phyloP scores from a whole-genome alignment of 2,113 vertebrate genomes.

The Spermophilus dauricus region DNA sequence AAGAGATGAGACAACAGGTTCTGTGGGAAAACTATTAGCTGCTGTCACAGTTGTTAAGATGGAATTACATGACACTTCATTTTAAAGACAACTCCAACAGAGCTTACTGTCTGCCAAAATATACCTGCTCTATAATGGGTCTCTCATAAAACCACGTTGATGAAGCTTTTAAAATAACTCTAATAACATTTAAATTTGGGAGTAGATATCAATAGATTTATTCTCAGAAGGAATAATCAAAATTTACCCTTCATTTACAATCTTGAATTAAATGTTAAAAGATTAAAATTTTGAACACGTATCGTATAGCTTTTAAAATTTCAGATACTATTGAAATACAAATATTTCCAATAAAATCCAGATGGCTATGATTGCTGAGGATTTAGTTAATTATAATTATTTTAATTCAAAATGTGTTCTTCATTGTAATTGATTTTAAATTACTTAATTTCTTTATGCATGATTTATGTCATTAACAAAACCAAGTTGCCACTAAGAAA shows the following conservation, averaged over 20 bases:
- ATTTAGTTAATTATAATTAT: constrained; percentile 64
- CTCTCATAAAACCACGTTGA: constrained; percentile 31
- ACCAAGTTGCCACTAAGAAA: constrained; percentile 36
- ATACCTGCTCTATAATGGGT: background rate
- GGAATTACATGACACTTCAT: background rate
- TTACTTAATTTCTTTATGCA: constrained; percentile 69
- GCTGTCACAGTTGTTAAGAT: background rate
- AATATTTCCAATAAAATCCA: constrained; percentile 61
- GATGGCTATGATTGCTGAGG: constrained; percentile 59
- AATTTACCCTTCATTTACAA: background rate
- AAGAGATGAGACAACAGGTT: background rate
- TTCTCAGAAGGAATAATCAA: background rate
- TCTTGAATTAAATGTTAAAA: constrained; percentile 49
- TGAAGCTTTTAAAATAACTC: constrained; percentile 12
- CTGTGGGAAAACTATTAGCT: background rate
- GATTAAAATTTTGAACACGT: background rate
- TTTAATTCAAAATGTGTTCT: constrained; percentile 64
- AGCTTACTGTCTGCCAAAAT: background rate
- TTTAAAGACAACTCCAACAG: background rate
- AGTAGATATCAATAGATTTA: background rate
- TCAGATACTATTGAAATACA: constrained; percentile 54
- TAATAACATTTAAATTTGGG: background rate
- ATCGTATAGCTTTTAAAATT: background rate
- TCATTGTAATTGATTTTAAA: constrained; percentile 80
- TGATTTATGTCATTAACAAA: constrained; percentile 78